Base-by-base conservation (phyloP, 2,888 invertebrate species). In the Leucophenga maculata region DNA sequence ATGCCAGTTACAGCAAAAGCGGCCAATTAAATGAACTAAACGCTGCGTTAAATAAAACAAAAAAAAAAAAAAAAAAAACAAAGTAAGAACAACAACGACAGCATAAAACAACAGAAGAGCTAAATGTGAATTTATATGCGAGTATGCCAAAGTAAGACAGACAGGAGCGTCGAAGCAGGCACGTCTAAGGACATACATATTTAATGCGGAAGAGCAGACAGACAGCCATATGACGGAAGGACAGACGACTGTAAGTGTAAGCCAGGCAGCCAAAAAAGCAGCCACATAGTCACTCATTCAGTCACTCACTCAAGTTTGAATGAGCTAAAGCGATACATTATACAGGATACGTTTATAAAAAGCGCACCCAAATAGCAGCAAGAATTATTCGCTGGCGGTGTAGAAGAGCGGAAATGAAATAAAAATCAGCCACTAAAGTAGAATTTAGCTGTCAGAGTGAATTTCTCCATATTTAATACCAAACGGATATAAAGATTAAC, bases 401-500 rank as follows among this genome's bases (percentile, higher is more conserved):
- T 44, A 44, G 46, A 68, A 20, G 67, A 71, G 69, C 70, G 69
- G 73, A 76, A 77, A 72, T 78, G 77, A 75, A 71, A 80, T 74
- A 79, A 74, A 77, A 78, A 79, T 78, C 78, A 74, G 72, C 77
- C 75, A 75, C 73, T 75, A 74, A 77, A 77, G 73, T 74, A 76
- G 75, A 79, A 77, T 78, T 80, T 75, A 82, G 77, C 80, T 83
- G 80, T 80, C 84, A 80, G 76, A 76, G 76, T 71, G 74, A 75
- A 79, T 81, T 82, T 76, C 78, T 78, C 74, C 80, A 79, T 83
- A 83, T 80, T 77, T 82, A 78, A 79, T 82, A 83, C 73, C 76
- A 78, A 77, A 74, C 76, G 82, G 76, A 84, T 83, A 80, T 77
- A 80, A 75, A 78, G 78, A 85, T 84, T 84, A 83, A 83, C 79